A percentile compares a stretch with the other conserved stretches of the same genome.
Conservation (phyloP, 2,888 invertebrate genomes). For the Latrodectus elegans region DNA sequence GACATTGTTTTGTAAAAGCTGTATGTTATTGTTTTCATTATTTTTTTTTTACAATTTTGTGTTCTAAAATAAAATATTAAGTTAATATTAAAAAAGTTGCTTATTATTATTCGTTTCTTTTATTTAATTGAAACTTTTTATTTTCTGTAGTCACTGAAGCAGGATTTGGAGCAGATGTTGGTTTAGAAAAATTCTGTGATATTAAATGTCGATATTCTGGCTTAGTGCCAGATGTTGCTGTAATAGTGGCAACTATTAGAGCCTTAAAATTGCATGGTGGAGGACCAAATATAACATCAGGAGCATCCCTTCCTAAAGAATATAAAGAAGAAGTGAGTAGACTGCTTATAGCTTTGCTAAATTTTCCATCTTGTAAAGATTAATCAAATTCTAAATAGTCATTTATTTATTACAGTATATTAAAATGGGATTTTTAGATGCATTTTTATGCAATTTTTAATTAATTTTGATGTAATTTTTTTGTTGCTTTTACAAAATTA, state of each 20-base stretch:
- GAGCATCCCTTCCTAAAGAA: conserved; percentile 87
- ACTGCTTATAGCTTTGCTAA: not conserved
- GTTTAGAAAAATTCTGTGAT: conserved; percentile 98
- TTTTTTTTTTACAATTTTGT: too few relatives aligned
- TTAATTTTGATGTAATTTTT: too few relatives aligned
- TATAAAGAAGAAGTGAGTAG: conserved; percentile 80
- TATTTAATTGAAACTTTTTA: not conserved
- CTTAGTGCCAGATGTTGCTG: conserved; percentile 88
- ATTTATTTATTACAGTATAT: too few relatives aligned
- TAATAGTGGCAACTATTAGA: conserved; percentile 92
- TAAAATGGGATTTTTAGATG: too few relatives aligned
- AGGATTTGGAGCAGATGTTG: conserved; percentile 99
- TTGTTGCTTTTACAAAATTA: not conserved
- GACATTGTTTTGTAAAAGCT: too few relatives aligned
- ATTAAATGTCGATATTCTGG: conserved; percentile 95
- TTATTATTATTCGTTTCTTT: too few relatives aligned
- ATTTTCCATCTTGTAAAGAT: not conserved
- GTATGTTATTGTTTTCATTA: too few relatives aligned
- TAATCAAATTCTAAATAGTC: not conserved
- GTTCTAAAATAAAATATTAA: too few relatives aligned
- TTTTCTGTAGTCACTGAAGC: conserved; percentile 87
- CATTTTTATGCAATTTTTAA: too few relatives aligned
- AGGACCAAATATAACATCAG: conserved; percentile 90
- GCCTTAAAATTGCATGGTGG: conserved; percentile 99
- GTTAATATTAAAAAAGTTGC: too few relatives aligned